phyloP scores from a whole-genome alignment of 2,888 invertebrate species.

The Agonopterix alstromeriana region DNA sequence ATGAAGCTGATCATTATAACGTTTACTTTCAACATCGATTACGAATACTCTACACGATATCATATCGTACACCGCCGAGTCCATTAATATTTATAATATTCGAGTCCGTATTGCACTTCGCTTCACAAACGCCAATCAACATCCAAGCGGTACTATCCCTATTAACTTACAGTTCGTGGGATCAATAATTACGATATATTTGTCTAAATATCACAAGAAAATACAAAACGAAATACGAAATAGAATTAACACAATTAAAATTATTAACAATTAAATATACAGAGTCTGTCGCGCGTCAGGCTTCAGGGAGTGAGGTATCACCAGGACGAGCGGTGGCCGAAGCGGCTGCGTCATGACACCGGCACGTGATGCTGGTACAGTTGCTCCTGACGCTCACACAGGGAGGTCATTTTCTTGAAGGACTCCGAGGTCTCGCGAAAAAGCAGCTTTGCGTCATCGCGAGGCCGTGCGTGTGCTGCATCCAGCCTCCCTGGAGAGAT shows the following conservation, averaged over 20 bases:
- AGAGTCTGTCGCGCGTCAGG: conserved; percentile 44
- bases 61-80: conserved; percentile 54
- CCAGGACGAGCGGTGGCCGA: conserved; percentile 54
- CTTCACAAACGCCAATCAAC: conserved; percentile 52
- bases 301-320: conserved; percentile 50
- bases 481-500: conserved; percentile 65
- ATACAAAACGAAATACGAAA: conserved; percentile 75
- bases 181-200: conserved; percentile 69
- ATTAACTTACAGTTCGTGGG: conserved; percentile 74
- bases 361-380: conserved; percentile 74
- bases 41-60: conserved; percentile 70
- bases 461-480: conserved; percentile 58
- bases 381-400: conserved; percentile 73
- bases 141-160: conserved; percentile 60
- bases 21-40: conserved; percentile 77
- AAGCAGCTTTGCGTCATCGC: conserved; percentile 69
- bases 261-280: conserved; percentile 74
- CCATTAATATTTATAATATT: conserved; percentile 68
- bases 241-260: conserved; percentile 73
- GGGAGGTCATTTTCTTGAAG: conserved; percentile 72
- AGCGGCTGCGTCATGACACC: conserved; percentile 69
- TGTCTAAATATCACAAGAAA: conserved; percentile 77
- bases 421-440: conserved; percentile 73
- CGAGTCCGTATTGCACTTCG: conserved; percentile 70
- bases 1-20: conserved; percentile 75